These are phyloP conservation scores for Lytechinus pictus DNA, from an alignment of 35 echinoderm and acorn worm genomes.

Conservation along the genomic window DNA sequence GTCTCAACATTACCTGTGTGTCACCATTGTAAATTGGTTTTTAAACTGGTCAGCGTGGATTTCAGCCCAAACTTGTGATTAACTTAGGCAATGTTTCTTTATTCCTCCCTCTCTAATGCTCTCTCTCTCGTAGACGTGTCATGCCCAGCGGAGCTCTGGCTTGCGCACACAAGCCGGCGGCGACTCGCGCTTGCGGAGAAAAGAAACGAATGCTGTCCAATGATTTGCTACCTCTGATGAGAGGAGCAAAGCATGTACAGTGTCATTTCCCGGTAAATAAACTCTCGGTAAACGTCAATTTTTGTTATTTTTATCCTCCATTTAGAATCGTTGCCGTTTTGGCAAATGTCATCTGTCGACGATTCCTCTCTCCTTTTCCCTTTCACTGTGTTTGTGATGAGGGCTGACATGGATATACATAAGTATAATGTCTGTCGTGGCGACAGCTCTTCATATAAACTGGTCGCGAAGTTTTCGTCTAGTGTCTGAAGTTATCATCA, in stretches of 20 bases:
- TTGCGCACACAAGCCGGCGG: constrained; percentile 33
- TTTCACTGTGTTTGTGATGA: not conserved
- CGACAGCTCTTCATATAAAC: not conserved
- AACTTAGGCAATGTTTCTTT: not conserved
- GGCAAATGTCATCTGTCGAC: not conserved
- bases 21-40: constrained; percentile 47
- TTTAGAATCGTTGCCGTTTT: constrained; percentile 9
- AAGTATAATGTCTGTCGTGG: not conserved
- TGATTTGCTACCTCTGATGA: constrained; percentile 23
- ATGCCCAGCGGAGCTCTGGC: constrained; percentile 6
- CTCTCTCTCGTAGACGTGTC: not conserved
- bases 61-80: constrained; percentile 30
- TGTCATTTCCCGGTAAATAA: constrained; percentile 45
- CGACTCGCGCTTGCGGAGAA: constrained; percentile 18
- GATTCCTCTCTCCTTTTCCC: not conserved
- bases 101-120: not conserved
- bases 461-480: not conserved
- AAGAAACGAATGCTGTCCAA: not conserved
- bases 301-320: constrained; percentile 27
- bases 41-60: constrained; percentile 39
- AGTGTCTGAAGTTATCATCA: not conserved
- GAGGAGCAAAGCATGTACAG: not conserved
- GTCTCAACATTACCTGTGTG: constrained; percentile 24
- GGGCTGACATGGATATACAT: not conserved
- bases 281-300: constrained; percentile 26